Percentiles rank a stretch among this genome's conserved stretches.
These are phyloP conservation scores for Melieria crassipennis DNA, from an alignment of 2,888 invertebrate species.

Conservation along the genomic window DNA sequence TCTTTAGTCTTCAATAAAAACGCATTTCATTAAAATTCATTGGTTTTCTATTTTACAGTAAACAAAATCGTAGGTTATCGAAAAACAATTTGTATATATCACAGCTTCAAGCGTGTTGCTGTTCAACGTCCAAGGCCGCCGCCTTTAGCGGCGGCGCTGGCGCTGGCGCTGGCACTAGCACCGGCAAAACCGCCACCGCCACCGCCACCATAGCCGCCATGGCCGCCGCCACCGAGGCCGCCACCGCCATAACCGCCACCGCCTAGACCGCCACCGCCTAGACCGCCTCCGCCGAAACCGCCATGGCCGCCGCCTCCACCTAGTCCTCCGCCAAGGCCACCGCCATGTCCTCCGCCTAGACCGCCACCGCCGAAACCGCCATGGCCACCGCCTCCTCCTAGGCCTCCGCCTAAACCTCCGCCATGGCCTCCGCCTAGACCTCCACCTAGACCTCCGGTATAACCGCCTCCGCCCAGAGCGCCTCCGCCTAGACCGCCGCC, in stretches of 20 bases:
- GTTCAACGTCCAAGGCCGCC: not conserved
- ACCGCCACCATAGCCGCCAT: not conserved
- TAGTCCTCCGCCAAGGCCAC: constrained; percentile 23
- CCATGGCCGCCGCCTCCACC: constrained; percentile 17
- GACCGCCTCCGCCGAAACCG: constrained; percentile 15
- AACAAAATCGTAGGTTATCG: too few relatives aligned
- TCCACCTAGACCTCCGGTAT: constrained; percentile 21
- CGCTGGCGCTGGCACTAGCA: constrained; percentile 36
- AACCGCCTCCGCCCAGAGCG: constrained; percentile 31
- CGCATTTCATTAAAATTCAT: too few relatives aligned
- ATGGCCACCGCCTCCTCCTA: constrained; percentile 28
- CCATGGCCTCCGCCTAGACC: constrained; percentile 33
- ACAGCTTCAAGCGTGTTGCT: too few relatives aligned
- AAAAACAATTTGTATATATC: too few relatives aligned
- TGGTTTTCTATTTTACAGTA: too few relatives aligned
- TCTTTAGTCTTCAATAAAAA: too few relatives aligned
- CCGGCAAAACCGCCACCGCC: constrained; percentile 19
- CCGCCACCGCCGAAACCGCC: constrained; percentile 32
- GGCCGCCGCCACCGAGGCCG: constrained; percentile 13
- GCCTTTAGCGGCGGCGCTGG: constrained; percentile 34
- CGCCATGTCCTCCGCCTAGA: constrained; percentile 30
- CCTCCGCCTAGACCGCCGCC: constrained; percentile 30
- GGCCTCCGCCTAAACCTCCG: constrained; percentile 27
- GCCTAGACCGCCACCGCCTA: constrained; percentile 12
- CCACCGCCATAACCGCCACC: constrained; percentile 31